Conservation (phyloP, 2,888 invertebrate genomes). For the Acronicta leporina region DNA sequence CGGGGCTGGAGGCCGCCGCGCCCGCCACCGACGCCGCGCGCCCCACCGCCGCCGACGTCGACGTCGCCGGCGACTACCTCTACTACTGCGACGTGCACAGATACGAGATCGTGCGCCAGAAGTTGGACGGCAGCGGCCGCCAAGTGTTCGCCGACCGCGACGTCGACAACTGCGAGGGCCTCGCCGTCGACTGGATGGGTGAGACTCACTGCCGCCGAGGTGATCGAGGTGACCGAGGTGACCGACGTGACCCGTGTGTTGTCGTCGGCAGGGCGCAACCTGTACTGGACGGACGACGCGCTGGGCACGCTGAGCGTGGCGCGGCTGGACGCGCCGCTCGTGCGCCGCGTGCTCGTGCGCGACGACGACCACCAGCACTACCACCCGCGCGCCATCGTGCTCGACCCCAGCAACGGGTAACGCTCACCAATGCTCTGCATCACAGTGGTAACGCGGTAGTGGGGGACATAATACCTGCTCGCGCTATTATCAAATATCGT, state of each 20-base stretch:
- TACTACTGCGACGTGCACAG: slow-evolving; percentile 90
- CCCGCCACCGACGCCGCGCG: slow-evolving; percentile 91
- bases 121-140: slow-evolving; percentile 89
- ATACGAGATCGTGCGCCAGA: slow-evolving; percentile 91
- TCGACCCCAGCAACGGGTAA: slow-evolving; percentile 91
- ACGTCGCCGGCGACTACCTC: slow-evolving; percentile 89
- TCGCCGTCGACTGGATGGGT: slow-evolving; percentile 96
- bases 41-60: slow-evolving; percentile 92
- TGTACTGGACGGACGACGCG: slow-evolving; percentile 95
- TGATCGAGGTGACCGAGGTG: neutral
- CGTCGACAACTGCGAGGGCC: slow-evolving; percentile 91
- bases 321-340: slow-evolving; percentile 88
- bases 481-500: too few species aligned
- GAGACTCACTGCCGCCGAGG: slow-evolving; percentile 47
- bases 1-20: slow-evolving; percentile 87
- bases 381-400: slow-evolving; percentile 89
- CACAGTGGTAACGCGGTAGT: too few species aligned
- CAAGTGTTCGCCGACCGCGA: slow-evolving; percentile 89
- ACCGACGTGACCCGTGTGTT: neutral
- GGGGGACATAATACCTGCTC: too few species aligned
- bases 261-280: slow-evolving; percentile 83
- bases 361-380: slow-evolving; percentile 90
- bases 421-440: neutral
- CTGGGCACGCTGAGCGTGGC: slow-evolving; percentile 92
- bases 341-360: slow-evolving; percentile 88